Percentiles rank a stretch among this genome's conserved stretches.
Conservation (phyloP, 2,797 vertebrate genomes). For the Mastacembelus armatus region DNA sequence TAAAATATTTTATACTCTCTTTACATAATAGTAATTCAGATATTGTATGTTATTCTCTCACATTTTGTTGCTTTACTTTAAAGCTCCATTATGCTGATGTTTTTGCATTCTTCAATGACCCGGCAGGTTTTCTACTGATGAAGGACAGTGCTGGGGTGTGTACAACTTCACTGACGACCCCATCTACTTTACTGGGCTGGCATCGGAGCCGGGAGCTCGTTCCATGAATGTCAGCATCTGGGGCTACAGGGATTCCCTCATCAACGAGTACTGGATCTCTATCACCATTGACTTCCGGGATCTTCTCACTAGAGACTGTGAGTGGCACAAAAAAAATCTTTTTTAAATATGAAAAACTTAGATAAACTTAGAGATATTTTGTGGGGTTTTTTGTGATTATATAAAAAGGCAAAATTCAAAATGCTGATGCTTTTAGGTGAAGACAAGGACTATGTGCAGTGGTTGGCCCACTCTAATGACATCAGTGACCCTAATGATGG, state of each 20-base stretch:
- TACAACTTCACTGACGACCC: conserved; percentile 88
- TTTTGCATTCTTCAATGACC: neutral
- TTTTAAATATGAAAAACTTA: too few relatives aligned
- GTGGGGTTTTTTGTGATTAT: neutral
- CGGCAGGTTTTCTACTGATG: conserved; percentile 94
- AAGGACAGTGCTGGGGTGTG: conserved; percentile 93
- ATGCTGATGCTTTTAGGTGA: conserved; percentile 78
- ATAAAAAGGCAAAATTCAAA: neutral
- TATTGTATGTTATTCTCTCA: neutral
- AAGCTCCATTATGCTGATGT: neutral
- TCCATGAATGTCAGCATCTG: conserved; percentile 96
- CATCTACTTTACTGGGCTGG: conserved; percentile 92
- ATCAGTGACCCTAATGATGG: conserved; percentile 89
- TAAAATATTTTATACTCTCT: neutral
- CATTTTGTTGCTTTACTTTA: neutral
- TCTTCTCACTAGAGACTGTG: conserved; percentile 91
- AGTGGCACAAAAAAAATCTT: conserved; percentile 60
- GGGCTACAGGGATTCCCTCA: conserved; percentile 87
- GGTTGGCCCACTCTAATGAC: conserved; percentile 95
- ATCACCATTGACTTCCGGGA: conserved; percentile 94
- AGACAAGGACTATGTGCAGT: conserved; percentile 89
- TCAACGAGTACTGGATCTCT: conserved; percentile 91
- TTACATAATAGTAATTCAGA: neutral
- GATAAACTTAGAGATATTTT: neutral
- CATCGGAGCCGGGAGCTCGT: conserved; percentile 92